Base-by-base conservation (phyloP, 2,113 vertebrate species). In the Tricholaema leucomelas region DNA sequence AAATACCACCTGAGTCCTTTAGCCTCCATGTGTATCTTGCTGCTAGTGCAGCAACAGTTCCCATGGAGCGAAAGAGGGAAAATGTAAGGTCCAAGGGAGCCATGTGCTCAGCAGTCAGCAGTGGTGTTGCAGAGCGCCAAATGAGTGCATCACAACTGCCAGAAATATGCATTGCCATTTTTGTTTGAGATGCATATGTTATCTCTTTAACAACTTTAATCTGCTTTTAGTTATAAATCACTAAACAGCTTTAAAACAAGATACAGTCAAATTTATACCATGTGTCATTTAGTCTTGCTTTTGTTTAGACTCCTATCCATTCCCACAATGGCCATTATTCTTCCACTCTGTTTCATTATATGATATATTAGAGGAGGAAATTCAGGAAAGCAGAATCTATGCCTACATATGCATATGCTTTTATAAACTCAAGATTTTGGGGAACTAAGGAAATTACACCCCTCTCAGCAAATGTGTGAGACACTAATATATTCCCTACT, bases 1-100 rank as follows among this genome's bases (percentile, higher is more conserved):
- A 94, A 95, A 90, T 71, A 65, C 59, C 87, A 92, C 65, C 66
- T 93, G 88, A 86, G 48, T 83, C 70, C 90, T 96, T 65, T 87
- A 90, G 56, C 52, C 48, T 72, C 36, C 66, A 30, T 28, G 50
- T 1, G 5, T 38, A 66, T 59, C 60, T 85, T 13, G 0, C 78
- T 59, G 83, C 10, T 83, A 48, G 16, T 89, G 78, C 46, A 76
- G n/a, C 28, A 75, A 15, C 5, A 33, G 58, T 61, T 85, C 71
- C n/a, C 69, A 42, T 3, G 7, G 5, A 56, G 36, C 75, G 87
- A 60, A 71, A 74, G 58, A 71, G 30, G 40, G 21, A 92, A n/a
- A 4, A 67, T 82, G 9, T 30, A 81, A 84, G 81, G 81, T 71
- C 58, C 60, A 74, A 36, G 63, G 85, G 74, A 92, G 15, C 85